phyloP scores from a whole-genome alignment of 2,113 vertebrate genomes.

The Poeciliopsis retropinna region DNA sequence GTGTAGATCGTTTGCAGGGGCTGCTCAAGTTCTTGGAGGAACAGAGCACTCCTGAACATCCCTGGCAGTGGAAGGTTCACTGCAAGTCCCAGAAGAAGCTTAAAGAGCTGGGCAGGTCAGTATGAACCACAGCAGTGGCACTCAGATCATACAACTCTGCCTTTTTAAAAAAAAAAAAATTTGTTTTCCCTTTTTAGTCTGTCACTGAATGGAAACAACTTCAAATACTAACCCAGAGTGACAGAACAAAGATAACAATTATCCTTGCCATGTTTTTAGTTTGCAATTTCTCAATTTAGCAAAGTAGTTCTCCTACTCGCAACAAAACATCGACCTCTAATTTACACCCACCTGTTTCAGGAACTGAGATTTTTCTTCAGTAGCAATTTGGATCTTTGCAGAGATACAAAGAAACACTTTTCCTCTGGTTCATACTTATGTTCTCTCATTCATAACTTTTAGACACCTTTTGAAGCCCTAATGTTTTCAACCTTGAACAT shows the following conservation, averaged over 20 bases:
- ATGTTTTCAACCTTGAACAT: not conserved
- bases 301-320: too few relatives aligned
- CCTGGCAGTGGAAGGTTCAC: slow-evolving; percentile 98
- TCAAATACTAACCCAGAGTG: not conserved
- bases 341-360: not conserved
- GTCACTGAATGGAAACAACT: not conserved
- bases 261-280: not conserved
- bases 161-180: too few relatives aligned
- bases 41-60: slow-evolving; percentile 87
- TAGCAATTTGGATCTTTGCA: not conserved
- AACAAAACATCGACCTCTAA: not conserved
- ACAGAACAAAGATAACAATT: not conserved
- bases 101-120: slow-evolving; percentile 93
- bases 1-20: slow-evolving; percentile 86
- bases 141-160: not conserved
- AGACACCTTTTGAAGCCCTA: not conserved
- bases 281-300: not conserved
- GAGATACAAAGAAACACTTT: not conserved
- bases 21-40: slow-evolving; percentile 90
- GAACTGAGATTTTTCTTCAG: not conserved
- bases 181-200: not conserved
- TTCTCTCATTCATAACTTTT: not conserved
- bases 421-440: not conserved
- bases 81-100: slow-evolving; percentile 98
- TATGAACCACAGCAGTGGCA: not conserved